Conservation (phyloP, 2,888 invertebrate genomes). For the Aspidiotus destructor region DNA sequence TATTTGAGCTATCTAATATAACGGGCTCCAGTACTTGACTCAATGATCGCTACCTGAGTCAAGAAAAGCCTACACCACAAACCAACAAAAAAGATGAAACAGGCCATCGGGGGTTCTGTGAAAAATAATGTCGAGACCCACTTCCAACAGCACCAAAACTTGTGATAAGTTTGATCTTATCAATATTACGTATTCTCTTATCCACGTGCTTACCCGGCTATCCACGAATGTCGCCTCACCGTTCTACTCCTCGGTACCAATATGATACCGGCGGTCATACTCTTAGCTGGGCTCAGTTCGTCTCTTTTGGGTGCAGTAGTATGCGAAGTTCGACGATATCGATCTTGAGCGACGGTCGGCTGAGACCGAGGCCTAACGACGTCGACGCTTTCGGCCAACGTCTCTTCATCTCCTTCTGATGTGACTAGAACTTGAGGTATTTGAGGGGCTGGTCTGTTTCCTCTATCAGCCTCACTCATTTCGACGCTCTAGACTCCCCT, state of each 20-base stretch:
- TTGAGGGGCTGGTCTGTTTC: constrained; percentile 7
- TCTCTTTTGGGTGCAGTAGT: not conserved
- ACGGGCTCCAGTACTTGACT: too few species aligned
- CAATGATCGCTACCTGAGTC: too few species aligned
- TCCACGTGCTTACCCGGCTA: constrained; percentile 17
- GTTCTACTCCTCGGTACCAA: constrained; percentile 14
- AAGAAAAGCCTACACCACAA: too few species aligned
- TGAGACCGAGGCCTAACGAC: not conserved
- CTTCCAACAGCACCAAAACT: too few species aligned
- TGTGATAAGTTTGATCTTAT: too few species aligned
- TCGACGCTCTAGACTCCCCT: too few species aligned
- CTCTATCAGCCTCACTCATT: constrained; percentile 1
- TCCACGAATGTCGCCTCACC: constrained; percentile 23
- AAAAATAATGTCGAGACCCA: too few species aligned
- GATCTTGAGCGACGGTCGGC: not conserved
- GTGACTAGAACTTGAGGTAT: constrained; percentile 22
- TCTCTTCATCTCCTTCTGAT: not conserved
- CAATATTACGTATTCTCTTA: too few species aligned
- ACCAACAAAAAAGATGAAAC: too few species aligned
- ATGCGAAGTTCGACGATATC: not conserved
- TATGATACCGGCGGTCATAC: constrained; percentile 8
- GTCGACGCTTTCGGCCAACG: not conserved
- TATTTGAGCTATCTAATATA: too few species aligned
- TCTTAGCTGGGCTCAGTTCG: not conserved
- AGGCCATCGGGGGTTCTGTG: too few species aligned